phyloP scores from a whole-genome alignment of 2,113 vertebrate genomes.

The Girardinichthys multiradiatus region DNA sequence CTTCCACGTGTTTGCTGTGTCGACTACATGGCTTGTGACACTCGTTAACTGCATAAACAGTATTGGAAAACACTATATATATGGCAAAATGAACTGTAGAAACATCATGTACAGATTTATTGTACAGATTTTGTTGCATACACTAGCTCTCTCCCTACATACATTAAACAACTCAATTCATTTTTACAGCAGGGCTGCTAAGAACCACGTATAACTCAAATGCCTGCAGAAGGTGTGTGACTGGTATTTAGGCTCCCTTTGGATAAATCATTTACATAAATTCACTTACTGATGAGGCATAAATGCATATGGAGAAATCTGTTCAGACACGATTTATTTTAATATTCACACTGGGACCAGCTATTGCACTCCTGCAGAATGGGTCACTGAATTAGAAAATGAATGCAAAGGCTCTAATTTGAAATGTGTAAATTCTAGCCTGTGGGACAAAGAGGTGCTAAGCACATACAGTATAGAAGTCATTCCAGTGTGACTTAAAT shows the following conservation, averaged over 20 bases:
- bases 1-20: no score
- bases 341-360: slow-evolving; percentile 90
- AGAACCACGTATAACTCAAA: slow-evolving; percentile 29
- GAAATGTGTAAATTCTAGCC: slow-evolving; percentile 85
- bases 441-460: slow-evolving; percentile 80
- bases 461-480: slow-evolving; percentile 70
- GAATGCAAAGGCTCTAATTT: slow-evolving; percentile 86
- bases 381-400: slow-evolving; percentile 93
- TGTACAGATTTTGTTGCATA: no score
- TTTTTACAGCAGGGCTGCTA: slow-evolving; percentile 51
- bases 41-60: neutral
- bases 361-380: slow-evolving; percentile 85
- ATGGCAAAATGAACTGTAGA: neutral
- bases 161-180: slow-evolving; percentile 45
- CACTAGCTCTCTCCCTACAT: neutral
- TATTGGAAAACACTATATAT: neutral
- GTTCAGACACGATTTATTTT: slow-evolving; percentile 91
- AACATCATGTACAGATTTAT: neutral
- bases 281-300: slow-evolving; percentile 91
- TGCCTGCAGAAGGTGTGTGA: slow-evolving; percentile 42
- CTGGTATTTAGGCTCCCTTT: slow-evolving; percentile 78
- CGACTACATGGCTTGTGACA: no score
- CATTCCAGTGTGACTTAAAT: slow-evolving; percentile 44
- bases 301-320: slow-evolving; percentile 86
- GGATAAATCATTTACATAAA: slow-evolving; percentile 87